phyloP scores from a whole-genome alignment of 2,797 vertebrate species.

The Takifugu ocellatus region DNA sequence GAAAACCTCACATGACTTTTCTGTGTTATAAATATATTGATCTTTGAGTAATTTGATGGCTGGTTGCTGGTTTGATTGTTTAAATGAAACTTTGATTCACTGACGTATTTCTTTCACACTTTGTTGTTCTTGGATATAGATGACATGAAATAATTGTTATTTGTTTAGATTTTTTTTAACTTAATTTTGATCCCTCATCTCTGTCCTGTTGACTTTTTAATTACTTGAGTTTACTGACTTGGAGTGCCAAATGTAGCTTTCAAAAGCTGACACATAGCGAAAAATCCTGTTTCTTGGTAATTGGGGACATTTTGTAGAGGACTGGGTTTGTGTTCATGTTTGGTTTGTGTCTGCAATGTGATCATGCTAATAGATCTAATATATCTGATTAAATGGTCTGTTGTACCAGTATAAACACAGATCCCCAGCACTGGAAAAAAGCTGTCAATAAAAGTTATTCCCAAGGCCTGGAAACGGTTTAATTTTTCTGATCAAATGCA shows the following conservation, averaged over 20 bases:
- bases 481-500: too few species aligned
- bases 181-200: conserved; percentile 25
- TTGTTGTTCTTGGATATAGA: not conserved
- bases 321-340: not conserved
- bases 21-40: not conserved
- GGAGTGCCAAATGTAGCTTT: conserved; percentile 14
- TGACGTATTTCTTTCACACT: not conserved
- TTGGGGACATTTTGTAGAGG: conserved; percentile 1
- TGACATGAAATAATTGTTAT: not conserved
- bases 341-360: conserved; percentile 2
- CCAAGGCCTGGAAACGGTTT: too few species aligned
- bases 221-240: conserved; percentile 2
- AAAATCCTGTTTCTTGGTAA: not conserved
- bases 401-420: conserved; percentile 3
- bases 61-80: not conserved
- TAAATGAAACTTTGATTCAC: too few species aligned
- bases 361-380: too few species aligned
- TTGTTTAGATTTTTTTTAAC: not conserved
- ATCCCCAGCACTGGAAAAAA: not conserved
- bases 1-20: not conserved
- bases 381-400: not conserved
- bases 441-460: conserved; percentile 1
- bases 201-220: conserved; percentile 40
- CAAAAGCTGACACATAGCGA: conserved; percentile 2
- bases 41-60: not conserved